Percentiles rank a stretch among this genome's conserved stretches.
Evolutionary conservation across 2,888 invertebrate genomes (phyloP).

Genomic region (Ctenicera cuprea): DNA sequence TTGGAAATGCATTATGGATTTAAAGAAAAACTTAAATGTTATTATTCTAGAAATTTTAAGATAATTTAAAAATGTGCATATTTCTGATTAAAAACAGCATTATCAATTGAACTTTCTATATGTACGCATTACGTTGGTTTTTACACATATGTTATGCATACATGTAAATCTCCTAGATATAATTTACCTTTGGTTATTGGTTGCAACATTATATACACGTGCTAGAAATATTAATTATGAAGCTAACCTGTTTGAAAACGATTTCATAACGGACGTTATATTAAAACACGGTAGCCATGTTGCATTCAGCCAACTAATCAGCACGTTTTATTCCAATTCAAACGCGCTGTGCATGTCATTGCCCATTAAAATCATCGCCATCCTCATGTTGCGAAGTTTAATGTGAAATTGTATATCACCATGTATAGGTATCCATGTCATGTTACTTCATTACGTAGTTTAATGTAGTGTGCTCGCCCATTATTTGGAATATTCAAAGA

Average conservation of each 20-base stretch:
- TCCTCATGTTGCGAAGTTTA: constrained; percentile 67
- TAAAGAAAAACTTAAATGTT: too few relatives aligned
- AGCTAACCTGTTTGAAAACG: constrained; percentile 65
- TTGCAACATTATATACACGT: neutral
- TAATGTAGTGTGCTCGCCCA: constrained; percentile 49
- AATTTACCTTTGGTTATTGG: constrained; percentile 1
- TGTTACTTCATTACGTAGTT: constrained; percentile 54
- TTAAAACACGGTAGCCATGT: constrained; percentile 67
- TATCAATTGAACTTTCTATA: too few relatives aligned
- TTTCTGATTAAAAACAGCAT: too few relatives aligned
- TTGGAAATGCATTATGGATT: too few relatives aligned
- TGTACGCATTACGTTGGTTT: too few relatives aligned
- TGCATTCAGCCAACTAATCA: constrained; percentile 68
- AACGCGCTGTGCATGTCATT: constrained; percentile 70
- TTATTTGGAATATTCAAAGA: constrained; percentile 32
- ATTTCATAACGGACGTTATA: constrained; percentile 64
- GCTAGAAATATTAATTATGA: constrained; percentile 67
- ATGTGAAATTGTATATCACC: constrained; percentile 66
- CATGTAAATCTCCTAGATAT: neutral
- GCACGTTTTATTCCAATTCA: constrained; percentile 70
- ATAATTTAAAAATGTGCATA: too few relatives aligned
- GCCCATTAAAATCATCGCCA: constrained; percentile 70
- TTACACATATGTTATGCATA: too few relatives aligned
- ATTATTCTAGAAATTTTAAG: too few relatives aligned
- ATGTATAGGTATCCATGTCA: constrained; percentile 59